Percentiles rank a stretch among this genome's conserved stretches.
Evolutionary conservation across 2,113 vertebrate genomes (phyloP).

Genomic region (Tragelaphus imberbis): DNA sequence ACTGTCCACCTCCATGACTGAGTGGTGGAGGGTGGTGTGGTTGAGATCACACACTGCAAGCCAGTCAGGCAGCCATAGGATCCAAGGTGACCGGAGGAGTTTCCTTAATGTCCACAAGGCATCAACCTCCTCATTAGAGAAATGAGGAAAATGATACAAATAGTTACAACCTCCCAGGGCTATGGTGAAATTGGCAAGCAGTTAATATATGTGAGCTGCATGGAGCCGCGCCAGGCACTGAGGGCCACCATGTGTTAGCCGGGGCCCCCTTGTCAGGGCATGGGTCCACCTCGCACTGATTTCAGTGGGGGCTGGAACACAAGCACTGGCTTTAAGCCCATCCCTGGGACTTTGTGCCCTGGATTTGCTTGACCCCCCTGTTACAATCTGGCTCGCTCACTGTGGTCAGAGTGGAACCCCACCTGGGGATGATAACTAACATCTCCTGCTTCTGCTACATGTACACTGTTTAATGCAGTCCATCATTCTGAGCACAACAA

Average conservation of each 20-base stretch:
- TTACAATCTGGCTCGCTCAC: neutral
- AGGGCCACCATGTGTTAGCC: neutral
- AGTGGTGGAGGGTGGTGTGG: no score
- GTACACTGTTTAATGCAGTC: neutral
- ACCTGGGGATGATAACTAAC: neutral
- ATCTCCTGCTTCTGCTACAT: neutral
- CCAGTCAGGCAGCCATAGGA: neutral
- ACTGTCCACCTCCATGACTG: neutral
- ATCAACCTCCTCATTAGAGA: neutral
- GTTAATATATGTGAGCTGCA: accelerated
- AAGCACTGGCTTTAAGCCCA: neutral
- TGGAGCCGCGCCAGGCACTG: accelerated
- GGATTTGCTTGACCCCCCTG: neutral
- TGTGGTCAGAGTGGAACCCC: neutral
- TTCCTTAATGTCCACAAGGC: neutral
- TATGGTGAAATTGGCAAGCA: neutral
- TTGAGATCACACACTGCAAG: accelerated
- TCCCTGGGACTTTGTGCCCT: neutral
- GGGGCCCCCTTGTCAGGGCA: accelerated
- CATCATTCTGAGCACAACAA: accelerated
- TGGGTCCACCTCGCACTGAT: accelerated
- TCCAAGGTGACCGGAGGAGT: accelerated
- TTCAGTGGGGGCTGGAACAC: neutral
- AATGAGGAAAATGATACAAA: neutral
- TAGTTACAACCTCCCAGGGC: neutral